These are phyloP conservation scores for Eupithecia tripunctaria DNA, from an alignment of 2,888 invertebrate genomes.

Conservation along the genomic window DNA sequence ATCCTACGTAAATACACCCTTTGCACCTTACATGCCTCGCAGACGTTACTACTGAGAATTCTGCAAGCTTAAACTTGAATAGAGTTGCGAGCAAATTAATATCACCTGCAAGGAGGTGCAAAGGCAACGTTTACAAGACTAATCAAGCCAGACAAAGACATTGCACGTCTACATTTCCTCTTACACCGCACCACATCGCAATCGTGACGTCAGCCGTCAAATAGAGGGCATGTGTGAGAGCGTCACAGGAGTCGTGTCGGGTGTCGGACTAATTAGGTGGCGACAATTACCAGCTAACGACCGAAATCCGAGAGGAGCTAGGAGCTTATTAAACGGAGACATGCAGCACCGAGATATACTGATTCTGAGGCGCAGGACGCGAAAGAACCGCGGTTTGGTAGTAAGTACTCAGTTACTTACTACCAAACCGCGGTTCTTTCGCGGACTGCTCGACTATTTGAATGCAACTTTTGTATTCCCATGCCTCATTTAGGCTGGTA, in stretches of 20 bases:
- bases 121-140: slow-evolving; percentile 26
- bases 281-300: slow-evolving; percentile 80
- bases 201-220: slow-evolving; percentile 54
- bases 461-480: neutral
- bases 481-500: neutral
- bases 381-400: neutral
- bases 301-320: slow-evolving; percentile 71
- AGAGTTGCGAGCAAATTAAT: neutral
- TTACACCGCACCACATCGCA: slow-evolving; percentile 30
- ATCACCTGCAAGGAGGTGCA: slow-evolving; percentile 4
- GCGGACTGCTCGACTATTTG: neutral
- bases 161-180: slow-evolving; percentile 20
- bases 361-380: neutral
- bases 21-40: neutral
- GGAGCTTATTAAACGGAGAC: slow-evolving; percentile 73
- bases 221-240: slow-evolving; percentile 75
- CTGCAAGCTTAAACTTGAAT: neutral
- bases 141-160: slow-evolving; percentile 30
- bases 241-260: slow-evolving; percentile 69
- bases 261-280: slow-evolving; percentile 77
- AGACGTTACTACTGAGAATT: neutral
- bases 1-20: neutral
- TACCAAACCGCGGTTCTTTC: neutral
- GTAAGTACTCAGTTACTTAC: neutral
- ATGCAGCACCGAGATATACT: slow-evolving; percentile 46